Conservation (phyloP, 1,140 invertebrate species). For the Lordiphosa clarofinis region DNA sequence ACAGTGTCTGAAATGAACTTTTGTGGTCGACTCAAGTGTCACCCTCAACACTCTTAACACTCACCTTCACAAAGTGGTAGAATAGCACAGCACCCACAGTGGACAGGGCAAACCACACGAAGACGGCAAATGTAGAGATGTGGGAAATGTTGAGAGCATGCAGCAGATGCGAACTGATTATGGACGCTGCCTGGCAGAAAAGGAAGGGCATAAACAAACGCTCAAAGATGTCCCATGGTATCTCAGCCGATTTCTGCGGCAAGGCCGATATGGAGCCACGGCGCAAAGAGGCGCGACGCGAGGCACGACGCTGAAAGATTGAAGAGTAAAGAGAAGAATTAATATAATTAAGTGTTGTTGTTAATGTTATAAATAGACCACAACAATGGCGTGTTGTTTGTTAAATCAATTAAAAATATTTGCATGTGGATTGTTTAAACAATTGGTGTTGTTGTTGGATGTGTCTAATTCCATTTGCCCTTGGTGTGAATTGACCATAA, state of each 20-base stretch:
- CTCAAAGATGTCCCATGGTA: conserved; percentile 89
- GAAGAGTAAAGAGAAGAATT: conserved; percentile 5
- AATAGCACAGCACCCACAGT: conserved; percentile 87
- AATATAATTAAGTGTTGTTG: conserved; percentile 19
- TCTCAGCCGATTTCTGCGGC: conserved; percentile 80
- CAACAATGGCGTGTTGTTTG: not conserved
- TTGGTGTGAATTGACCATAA: no score
- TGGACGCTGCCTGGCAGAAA: conserved; percentile 88
- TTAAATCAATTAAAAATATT: no score
- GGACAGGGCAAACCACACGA: conserved; percentile 86
- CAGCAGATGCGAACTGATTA: conserved; percentile 85
- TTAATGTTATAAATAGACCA: conserved; percentile 24
- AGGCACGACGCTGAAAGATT: conserved; percentile 70
- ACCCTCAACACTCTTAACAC: conserved; percentile 37
- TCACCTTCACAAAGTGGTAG: conserved; percentile 90
- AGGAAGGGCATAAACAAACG: conserved; percentile 87
- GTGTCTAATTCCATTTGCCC: conserved; percentile 9
- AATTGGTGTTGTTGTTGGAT: conserved; percentile 37
- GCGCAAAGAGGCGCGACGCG: conserved; percentile 68
- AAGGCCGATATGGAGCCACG: conserved; percentile 74
- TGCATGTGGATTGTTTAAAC: conserved; percentile 21
- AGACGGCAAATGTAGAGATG: conserved; percentile 87
- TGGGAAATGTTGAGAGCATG: conserved; percentile 86
- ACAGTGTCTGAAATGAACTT: conserved; percentile 46
- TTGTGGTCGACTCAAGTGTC: conserved; percentile 29